Percentiles rank a stretch among this genome's conserved stretches.
Evolutionary conservation across 1,140 invertebrate genomes (phyloP).

Genomic region (Drosophila littoralis): DNA sequence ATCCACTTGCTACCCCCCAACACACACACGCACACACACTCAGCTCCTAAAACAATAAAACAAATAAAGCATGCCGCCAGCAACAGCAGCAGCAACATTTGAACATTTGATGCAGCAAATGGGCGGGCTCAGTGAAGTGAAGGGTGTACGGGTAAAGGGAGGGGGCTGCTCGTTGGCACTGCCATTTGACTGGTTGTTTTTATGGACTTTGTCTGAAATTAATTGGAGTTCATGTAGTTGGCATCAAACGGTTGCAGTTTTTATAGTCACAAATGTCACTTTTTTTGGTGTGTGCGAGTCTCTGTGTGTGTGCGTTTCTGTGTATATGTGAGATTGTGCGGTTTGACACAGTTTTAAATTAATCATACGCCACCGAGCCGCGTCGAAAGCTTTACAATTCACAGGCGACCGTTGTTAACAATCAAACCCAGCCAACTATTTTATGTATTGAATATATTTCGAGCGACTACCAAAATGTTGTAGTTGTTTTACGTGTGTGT

Average conservation of each 20-base stretch:
- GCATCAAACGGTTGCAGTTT: slow-evolving; percentile 67
- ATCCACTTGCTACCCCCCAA: not conserved
- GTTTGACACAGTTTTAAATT: slow-evolving; percentile 82
- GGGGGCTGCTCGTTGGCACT: slow-evolving; percentile 14
- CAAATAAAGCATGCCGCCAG: slow-evolving; percentile 74
- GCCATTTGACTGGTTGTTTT: slow-evolving; percentile 70
- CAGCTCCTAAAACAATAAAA: slow-evolving; percentile 71
- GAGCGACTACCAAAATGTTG: not conserved
- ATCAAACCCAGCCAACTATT: slow-evolving; percentile 42
- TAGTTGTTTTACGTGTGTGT: slow-evolving; percentile 22
- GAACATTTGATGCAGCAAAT: slow-evolving; percentile 70
- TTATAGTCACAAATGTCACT: slow-evolving; percentile 56
- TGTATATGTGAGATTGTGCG: slow-evolving; percentile 49
- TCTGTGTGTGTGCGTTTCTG: slow-evolving; percentile 12
- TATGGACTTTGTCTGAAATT: slow-evolving; percentile 80
- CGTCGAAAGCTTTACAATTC: slow-evolving; percentile 68
- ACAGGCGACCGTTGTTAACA: slow-evolving; percentile 38
- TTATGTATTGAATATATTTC: slow-evolving; percentile 23
- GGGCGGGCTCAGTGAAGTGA: not conserved
- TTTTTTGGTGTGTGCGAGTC: slow-evolving; percentile 16
- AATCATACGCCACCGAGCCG: slow-evolving; percentile 72
- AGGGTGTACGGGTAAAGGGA: not conserved
- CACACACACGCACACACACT: not conserved
- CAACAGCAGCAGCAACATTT: slow-evolving; percentile 63
- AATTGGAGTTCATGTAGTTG: slow-evolving; percentile 76